A percentile compares a stretch with the other conserved stretches of the same genome.
These are phyloP conservation scores for Stegana nigrithorax DNA, from an alignment of 2,888 invertebrate genomes.

Conservation along the genomic window DNA sequence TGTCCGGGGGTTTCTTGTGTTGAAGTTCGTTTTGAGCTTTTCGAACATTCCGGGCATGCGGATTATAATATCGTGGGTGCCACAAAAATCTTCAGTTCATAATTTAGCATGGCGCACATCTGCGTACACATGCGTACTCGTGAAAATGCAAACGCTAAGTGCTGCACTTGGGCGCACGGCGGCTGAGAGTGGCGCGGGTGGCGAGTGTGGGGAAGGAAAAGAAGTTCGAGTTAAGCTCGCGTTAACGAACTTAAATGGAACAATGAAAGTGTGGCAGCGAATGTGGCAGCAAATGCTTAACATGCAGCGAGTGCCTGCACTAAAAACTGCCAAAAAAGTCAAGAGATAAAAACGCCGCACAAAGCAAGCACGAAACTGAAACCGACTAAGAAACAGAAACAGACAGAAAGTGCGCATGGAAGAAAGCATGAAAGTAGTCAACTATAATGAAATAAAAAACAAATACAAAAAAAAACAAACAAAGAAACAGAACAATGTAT, in stretches of 20 bases:
- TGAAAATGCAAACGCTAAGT: not conserved
- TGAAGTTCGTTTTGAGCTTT: not conserved
- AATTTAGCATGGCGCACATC: not conserved
- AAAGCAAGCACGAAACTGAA: not conserved
- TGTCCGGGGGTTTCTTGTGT: not conserved
- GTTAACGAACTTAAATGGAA: constrained; percentile 10
- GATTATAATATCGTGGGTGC: constrained; percentile 4
- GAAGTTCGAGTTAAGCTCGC: constrained; percentile 10
- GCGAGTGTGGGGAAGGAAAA: not conserved
- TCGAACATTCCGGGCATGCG: not conserved
- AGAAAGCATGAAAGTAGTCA: not conserved
- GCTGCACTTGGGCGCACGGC: not conserved
- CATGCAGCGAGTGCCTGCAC: not conserved
- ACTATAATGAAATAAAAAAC: not conserved
- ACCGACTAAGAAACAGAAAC: not conserved
- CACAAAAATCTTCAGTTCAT: constrained; percentile 14
- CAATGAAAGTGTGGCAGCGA: not conserved
- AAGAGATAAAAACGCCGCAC: constrained; percentile 6
- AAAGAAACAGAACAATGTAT: not conserved
- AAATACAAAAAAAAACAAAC: not conserved
- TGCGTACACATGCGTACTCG: not conserved
- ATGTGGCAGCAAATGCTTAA: not conserved
- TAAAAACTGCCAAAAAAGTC: constrained; percentile 15
- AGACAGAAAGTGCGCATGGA: not conserved
- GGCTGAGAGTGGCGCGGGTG: not conserved